Conservation (phyloP, 2,797 vertebrate genomes). For the Thripadectes ignobilis region DNA sequence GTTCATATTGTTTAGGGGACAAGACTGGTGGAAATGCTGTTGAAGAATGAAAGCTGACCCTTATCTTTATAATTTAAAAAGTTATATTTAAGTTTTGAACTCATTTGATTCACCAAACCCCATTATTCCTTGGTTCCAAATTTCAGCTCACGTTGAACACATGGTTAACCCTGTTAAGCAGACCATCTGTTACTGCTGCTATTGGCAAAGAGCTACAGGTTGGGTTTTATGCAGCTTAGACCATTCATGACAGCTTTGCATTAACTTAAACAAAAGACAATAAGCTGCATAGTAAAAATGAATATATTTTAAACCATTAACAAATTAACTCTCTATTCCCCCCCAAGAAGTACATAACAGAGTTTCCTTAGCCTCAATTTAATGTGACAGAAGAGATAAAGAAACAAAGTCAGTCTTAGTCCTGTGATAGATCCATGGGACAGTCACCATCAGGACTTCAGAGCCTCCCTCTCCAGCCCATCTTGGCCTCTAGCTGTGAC, state of each 20-base stretch:
- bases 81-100: neutral
- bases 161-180: neutral
- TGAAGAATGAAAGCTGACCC: neutral
- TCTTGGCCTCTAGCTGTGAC: neutral
- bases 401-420: neutral
- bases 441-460: neutral
- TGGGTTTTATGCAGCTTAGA: neutral
- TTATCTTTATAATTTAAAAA: neutral
- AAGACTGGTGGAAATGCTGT: neutral
- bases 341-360: neutral
- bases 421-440: neutral
- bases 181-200: neutral
- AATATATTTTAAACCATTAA: neutral
- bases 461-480: neutral
- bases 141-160: neutral
- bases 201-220: neutral
- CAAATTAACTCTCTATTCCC: neutral
- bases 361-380: neutral
- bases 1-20: neutral
- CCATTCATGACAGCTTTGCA: neutral
- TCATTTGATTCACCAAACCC: neutral
- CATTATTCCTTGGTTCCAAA: neutral
- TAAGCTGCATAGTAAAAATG: neutral
- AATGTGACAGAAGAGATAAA: neutral
- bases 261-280: constrained; percentile 1